phyloP scores from a whole-genome alignment of 2,113 vertebrate species.

The Callorhinus ursinus region DNA sequence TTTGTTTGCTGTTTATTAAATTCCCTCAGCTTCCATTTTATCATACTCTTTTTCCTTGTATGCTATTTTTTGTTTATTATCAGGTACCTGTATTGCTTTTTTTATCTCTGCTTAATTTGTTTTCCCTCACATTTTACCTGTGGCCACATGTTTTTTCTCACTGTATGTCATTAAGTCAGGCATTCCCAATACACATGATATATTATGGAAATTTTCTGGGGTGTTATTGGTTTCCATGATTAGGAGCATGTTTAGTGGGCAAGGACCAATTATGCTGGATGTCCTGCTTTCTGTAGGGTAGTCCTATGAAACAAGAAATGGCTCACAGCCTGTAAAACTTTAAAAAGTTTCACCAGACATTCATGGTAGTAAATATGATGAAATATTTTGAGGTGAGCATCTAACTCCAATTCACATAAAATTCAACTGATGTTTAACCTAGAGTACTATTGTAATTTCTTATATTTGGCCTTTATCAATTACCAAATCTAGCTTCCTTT shows the following conservation, averaged over 20 bases:
- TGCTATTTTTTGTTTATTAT: background rate
- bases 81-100: background rate
- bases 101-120: background rate
- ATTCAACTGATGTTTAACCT: background rate
- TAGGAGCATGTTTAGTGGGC: background rate
- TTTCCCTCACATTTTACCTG: background rate
- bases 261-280: background rate
- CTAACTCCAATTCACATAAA: background rate
- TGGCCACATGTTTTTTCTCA: background rate
- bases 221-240: background rate
- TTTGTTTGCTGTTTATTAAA: background rate
- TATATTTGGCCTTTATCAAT: background rate
- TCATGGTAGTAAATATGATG: background rate
- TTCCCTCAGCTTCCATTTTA: background rate
- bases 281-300: background rate
- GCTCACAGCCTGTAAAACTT: background rate
- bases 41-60: background rate
- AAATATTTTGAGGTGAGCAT: background rate
- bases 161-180: background rate
- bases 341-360: background rate
- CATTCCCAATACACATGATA: background rate
- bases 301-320: background rate
- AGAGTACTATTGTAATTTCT: background rate
- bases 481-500: background rate
- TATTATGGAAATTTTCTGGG: background rate